Evolutionary conservation across 1,140 invertebrate species (phyloP).

Genomic region (Microplitis demolitor): DNA sequence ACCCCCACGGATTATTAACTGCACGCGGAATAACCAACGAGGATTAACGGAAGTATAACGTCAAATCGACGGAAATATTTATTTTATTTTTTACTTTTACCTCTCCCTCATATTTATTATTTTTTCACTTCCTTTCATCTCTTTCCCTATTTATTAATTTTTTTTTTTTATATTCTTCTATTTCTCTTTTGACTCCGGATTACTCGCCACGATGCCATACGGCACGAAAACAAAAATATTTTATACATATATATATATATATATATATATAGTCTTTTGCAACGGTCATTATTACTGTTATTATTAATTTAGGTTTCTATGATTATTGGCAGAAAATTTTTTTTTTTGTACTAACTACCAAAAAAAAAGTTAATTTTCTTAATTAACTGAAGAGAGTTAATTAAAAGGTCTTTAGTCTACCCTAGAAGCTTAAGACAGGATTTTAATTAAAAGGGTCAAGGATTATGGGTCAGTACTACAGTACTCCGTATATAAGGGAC

Average conservation of each 20-base stretch:
- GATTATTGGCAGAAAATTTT: too few species aligned
- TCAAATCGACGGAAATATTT: slow-evolving; percentile 25
- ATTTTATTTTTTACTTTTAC: not conserved
- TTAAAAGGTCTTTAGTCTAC: slow-evolving; percentile 40
- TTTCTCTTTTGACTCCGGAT: not conserved
- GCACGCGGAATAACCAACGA: slow-evolving; percentile 27
- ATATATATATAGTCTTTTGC: not conserved
- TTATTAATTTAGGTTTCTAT: too few species aligned
- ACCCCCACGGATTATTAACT: slow-evolving; percentile 34
- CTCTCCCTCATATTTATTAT: not conserved
- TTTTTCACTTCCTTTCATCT: not conserved
- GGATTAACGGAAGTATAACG: slow-evolving; percentile 30
- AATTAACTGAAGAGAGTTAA: slow-evolving; percentile 33
- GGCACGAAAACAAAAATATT: not conserved
- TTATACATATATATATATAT: not conserved
- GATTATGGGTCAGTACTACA: slow-evolving; percentile 23
- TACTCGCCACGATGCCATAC: too few species aligned
- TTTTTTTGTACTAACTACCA: too few species aligned
- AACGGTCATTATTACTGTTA: too few species aligned
- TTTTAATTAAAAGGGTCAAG: slow-evolving; percentile 55
- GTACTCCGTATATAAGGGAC: too few species aligned
- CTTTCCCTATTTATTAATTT: not conserved
- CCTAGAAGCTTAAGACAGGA: slow-evolving; percentile 46
- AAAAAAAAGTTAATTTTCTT: too few species aligned
- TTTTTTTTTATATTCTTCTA: not conserved